Base-by-base conservation (phyloP, 2,113 vertebrate genomes). In the Oophaga pumilio region DNA sequence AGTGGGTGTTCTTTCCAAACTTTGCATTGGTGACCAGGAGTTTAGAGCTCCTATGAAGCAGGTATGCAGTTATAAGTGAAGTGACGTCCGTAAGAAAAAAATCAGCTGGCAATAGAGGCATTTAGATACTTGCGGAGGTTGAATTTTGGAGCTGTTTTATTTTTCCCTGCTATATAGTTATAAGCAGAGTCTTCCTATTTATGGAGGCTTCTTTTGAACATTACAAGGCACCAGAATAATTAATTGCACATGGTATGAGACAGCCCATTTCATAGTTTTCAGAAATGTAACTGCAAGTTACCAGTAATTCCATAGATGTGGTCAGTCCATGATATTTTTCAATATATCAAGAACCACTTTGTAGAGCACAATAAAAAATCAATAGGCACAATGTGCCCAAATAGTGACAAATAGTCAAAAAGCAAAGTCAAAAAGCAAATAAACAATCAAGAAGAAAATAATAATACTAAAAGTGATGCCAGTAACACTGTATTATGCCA, bases 391-490 rank as follows among this genome's bases (percentile, higher is more conserved):
- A 76, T 11, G 20, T 50, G 18, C 9, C 73, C 15, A 50, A 49
- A 49, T 74, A 50, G 26, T 73, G 5, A 18, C 33, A 5, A 43
- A 43, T 43, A 43, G 33, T 4, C 33, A 73, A 14, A 43, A 49
- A 15, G 4, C 8, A 76, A 71, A 71, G 33, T 4, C 33, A 73
- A 14, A 43, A 49, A 15, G 4, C 8, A 76, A 71, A 71, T 6
- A 71, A 71, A 52, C 52, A 76, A 22, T 50, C 17, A 76, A 76
- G 73, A 76, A 76, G 43, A 20, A 50, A 50, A 76, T 50, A 68
- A 50, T 9, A 11, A 64, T n/a, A 62, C 28, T 22, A n/a, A 6
- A 33, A 49, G 28, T 12, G 9, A 50, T n/a, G 8, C 17, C 79
- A n/a, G 18, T 49, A 15, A 20, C 14, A 28, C 12, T 6, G 33